phyloP scores from a whole-genome alignment of 2,113 vertebrate genomes.

The Melanostigma gelatinosum region DNA sequence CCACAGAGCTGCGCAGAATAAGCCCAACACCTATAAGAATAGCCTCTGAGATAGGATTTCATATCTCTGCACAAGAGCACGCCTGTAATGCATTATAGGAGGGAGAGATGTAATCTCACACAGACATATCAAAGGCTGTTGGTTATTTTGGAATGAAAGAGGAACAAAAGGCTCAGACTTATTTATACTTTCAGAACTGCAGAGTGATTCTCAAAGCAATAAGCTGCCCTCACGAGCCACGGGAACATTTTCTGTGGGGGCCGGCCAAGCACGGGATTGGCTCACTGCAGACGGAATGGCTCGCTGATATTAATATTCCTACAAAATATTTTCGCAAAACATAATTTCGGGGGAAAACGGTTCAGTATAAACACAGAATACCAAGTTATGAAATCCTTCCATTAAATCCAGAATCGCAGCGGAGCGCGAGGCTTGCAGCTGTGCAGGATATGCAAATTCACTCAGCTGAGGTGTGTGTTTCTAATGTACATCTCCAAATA shows the following conservation, averaged over 20 bases:
- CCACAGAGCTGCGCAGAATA: constrained; percentile 19
- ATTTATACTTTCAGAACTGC: constrained; percentile 45
- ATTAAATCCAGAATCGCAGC: background rate
- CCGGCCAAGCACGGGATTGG: background rate
- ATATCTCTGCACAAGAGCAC: constrained; percentile 37
- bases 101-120: constrained; percentile 44
- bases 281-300: constrained; percentile 4
- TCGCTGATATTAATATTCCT: constrained; percentile 13
- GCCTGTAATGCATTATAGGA: constrained; percentile 34
- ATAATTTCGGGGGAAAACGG: background rate
- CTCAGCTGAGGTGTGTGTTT: background rate
- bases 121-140: constrained; percentile 48
- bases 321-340: constrained; percentile 19
- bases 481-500: background rate
- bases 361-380: constrained; percentile 11
- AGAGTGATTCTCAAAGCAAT: constrained; percentile 43
- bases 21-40: constrained; percentile 25
- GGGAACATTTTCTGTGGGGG: constrained; percentile 12
- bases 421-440: background rate
- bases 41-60: constrained; percentile 36
- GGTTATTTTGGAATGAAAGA: constrained; percentile 35
- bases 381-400: background rate
- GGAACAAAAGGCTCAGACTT: constrained; percentile 37
- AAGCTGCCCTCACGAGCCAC: constrained; percentile 16
- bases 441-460: background rate